Evolutionary conservation across 1,140 invertebrate species (phyloP).

Genomic region (Pseudoatta argentina): DNA sequence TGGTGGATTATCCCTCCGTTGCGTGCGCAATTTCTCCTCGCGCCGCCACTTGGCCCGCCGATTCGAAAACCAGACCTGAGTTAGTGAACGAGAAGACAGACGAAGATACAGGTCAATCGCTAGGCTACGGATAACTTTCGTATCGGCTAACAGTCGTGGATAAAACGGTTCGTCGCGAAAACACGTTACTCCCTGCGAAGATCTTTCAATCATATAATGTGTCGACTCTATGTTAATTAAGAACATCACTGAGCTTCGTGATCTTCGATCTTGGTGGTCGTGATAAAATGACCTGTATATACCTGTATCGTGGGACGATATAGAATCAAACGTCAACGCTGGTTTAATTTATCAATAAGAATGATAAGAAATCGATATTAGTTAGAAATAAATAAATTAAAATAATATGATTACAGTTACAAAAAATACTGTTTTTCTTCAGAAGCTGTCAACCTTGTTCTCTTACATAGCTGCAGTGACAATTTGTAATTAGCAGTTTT

Average conservation of each 20-base stretch:
- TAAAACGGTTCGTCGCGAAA: slow-evolving; percentile 15
- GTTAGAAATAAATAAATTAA: neutral
- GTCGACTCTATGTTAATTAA: neutral
- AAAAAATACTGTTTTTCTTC: slow-evolving; percentile 12
- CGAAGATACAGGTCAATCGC: slow-evolving; percentile 83
- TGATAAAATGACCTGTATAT: slow-evolving; percentile 33
- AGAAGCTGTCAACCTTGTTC: slow-evolving; percentile 12
- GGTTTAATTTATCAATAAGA: neutral
- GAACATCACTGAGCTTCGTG: neutral
- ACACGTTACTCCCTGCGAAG: neutral
- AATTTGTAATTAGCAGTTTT: neutral
- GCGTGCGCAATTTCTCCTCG: slow-evolving; percentile 98
- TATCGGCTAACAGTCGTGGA: slow-evolving; percentile 48
- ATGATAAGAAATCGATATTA: neutral
- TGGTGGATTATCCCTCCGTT: slow-evolving; percentile 88
- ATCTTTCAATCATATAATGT: slow-evolving; percentile 5
- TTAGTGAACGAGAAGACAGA: slow-evolving; percentile 85
- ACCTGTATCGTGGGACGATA: neutral
- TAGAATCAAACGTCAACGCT: neutral
- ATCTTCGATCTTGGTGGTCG: neutral
- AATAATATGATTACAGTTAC: neutral
- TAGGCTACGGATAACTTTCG: slow-evolving; percentile 70
- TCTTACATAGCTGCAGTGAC: neutral
- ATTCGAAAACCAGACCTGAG: slow-evolving; percentile 99
- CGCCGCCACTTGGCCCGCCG: slow-evolving; percentile 99